A percentile compares a stretch with the other conserved stretches of the same genome.
Conservation (phyloP, 2,113 vertebrate species). For the Periophthalmodon schlosseri region DNA sequence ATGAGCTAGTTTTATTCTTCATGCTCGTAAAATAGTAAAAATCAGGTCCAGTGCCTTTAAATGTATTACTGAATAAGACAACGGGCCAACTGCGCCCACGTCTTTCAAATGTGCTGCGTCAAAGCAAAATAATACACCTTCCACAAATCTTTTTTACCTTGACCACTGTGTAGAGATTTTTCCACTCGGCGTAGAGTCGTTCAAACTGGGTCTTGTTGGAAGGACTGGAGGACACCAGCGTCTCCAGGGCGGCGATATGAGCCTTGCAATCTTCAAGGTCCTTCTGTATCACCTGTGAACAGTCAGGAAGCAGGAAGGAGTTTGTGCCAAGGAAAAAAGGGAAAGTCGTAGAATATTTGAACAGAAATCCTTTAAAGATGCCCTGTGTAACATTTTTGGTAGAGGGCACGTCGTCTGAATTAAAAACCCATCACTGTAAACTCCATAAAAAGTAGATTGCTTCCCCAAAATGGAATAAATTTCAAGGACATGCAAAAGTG, state of each 20-base stretch:
- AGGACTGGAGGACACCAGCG: slow-evolving; percentile 77
- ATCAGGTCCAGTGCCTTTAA: not conserved
- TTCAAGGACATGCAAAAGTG: no score
- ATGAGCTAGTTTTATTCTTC: no score
- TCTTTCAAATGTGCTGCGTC: not conserved
- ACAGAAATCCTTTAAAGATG: no score
- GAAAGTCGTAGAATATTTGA: not conserved
- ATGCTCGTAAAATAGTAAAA: no score
- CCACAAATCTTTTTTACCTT: slow-evolving; percentile 71
- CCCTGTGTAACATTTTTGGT: no score
- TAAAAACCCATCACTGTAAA: no score
- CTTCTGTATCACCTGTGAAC: slow-evolving; percentile 83
- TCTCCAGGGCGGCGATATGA: slow-evolving; percentile 78
- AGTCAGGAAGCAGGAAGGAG: not conserved
- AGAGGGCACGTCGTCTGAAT: no score
- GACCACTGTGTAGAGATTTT: slow-evolving; percentile 75
- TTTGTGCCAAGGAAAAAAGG: not conserved
- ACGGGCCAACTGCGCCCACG: not conserved
- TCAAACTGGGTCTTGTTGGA: slow-evolving; percentile 79
- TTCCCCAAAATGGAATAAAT: no score
- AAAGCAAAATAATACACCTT: not conserved
- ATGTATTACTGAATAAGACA: not conserved
- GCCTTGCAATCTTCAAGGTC: slow-evolving; percentile 81
- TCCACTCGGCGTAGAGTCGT: slow-evolving; percentile 76
- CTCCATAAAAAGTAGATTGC: no score